These are phyloP conservation scores for Erithacus rubecula DNA, from an alignment of 2,797 vertebrate species.

Conservation along the genomic window DNA sequence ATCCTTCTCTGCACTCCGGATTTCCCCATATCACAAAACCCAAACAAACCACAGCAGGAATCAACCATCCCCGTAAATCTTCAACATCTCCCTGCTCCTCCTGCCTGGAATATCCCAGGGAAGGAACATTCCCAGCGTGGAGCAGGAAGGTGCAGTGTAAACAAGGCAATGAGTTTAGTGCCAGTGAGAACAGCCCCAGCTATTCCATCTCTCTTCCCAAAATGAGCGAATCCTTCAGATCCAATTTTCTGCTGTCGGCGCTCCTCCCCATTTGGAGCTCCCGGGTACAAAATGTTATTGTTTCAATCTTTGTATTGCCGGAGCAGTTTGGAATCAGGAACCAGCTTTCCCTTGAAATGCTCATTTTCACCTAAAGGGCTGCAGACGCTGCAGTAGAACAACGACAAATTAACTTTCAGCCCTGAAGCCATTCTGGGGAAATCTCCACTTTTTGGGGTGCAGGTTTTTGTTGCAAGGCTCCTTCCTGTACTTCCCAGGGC, in stretches of 20 bases:
- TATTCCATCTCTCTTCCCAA: constrained; percentile 58
- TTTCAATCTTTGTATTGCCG: constrained; percentile 35
- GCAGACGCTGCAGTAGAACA: background rate
- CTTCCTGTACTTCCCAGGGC: background rate
- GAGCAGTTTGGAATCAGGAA: background rate
- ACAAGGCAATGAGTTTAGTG: constrained; percentile 59
- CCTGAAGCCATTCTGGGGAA: background rate
- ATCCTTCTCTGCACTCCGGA: background rate
- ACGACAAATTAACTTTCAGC: background rate
- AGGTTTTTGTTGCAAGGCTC: background rate
- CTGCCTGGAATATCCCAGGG: background rate
- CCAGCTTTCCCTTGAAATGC: background rate
- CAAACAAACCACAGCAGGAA: background rate
- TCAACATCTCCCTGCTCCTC: background rate
- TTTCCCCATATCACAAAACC: background rate
- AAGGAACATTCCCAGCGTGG: background rate
- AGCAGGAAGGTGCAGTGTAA: constrained; percentile 25
- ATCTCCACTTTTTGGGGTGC: background rate
- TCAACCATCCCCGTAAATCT: background rate
- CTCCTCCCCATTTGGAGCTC: background rate
- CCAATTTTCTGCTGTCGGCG: constrained; percentile 51
- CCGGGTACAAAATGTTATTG: constrained; percentile 26
- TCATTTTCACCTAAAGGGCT: background rate
- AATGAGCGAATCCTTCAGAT: constrained; percentile 66
- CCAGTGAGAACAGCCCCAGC: constrained; percentile 46